A percentile compares a stretch with the other conserved stretches of the same genome.
Conservation (phyloP, 2,797 vertebrate species). For the Triplophysa yarkandensis region DNA sequence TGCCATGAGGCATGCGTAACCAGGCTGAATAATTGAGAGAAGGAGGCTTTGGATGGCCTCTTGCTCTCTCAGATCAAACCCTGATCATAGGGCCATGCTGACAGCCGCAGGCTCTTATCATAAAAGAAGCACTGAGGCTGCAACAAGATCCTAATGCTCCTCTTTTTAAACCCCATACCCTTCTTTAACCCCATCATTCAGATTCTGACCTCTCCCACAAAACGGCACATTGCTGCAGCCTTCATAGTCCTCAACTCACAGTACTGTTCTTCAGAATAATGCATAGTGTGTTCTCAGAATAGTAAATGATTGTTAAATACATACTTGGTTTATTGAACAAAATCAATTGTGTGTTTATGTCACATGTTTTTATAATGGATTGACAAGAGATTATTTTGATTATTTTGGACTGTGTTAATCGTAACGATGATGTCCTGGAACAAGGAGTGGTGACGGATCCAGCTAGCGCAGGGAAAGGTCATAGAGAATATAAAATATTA, state of each 20-base stretch:
- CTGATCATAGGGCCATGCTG: conserved; percentile 56
- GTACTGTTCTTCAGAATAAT: background rate
- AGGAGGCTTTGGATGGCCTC: conserved; percentile 48
- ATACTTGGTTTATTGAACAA: background rate
- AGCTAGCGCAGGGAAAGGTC: background rate
- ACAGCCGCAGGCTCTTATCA: conserved; percentile 60
- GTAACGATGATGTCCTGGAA: background rate
- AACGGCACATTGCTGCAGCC: background rate
- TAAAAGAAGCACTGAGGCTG: conserved; percentile 69
- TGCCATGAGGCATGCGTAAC: conserved; percentile 32
- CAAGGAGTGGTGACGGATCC: conserved; percentile 11
- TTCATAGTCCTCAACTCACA: conserved; percentile 8
- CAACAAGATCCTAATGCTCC: conserved; percentile 66
- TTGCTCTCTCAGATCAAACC: conserved; percentile 63
- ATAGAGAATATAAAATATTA: background rate
- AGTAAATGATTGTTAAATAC: background rate
- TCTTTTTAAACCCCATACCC: conserved; percentile 59
- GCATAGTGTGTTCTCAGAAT: background rate
- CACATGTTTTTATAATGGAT: background rate
- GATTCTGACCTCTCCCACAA: conserved; percentile 47
- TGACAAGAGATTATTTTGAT: background rate
- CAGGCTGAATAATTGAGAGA: conserved; percentile 19
- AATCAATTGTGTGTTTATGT: conserved; percentile 8
- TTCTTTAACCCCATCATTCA: conserved; percentile 28
- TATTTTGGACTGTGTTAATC: background rate